These are phyloP conservation scores for Lapara coniferarum DNA, from an alignment of 2,888 invertebrate species.

Conservation along the genomic window DNA sequence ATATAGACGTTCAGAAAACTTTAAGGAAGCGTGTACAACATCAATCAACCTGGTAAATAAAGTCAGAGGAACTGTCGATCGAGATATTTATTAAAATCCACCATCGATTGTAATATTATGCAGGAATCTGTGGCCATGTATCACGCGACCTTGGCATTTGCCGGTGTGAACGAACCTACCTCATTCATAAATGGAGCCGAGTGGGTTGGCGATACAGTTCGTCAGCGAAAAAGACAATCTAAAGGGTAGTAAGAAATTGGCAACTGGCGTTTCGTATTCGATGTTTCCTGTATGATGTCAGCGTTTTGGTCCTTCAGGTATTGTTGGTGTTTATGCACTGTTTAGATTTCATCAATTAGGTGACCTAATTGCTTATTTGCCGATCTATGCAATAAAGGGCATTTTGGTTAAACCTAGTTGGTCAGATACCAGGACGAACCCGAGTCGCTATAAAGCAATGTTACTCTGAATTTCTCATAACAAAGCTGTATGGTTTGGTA, in stretches of 20 bases:
- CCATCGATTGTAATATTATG: conserved; percentile 4
- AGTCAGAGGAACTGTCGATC: background rate
- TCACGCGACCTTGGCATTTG: conserved; percentile 30
- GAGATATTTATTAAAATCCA: too few species aligned
- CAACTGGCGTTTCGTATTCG: too few species aligned
- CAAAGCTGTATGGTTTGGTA: too few species aligned
- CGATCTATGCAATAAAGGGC: background rate
- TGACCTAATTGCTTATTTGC: background rate
- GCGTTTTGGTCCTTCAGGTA: background rate
- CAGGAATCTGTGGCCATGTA: conserved; percentile 23
- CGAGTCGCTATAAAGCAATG: too few species aligned
- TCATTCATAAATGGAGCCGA: conserved; percentile 16
- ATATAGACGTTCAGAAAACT: background rate
- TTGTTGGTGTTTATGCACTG: background rate
- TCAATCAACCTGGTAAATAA: background rate
- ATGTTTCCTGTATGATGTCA: background rate
- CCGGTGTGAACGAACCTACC: conserved; percentile 30
- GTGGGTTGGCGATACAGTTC: background rate
- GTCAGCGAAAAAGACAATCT: too few species aligned
- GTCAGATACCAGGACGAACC: too few species aligned
- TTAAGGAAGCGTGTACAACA: background rate
- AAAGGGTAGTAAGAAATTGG: too few species aligned
- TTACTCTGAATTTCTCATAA: too few species aligned
- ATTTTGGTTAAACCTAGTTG: too few species aligned
- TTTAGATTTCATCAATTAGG: background rate